Percentiles rank a stretch among this genome's conserved stretches.
phyloP scores from a whole-genome alignment of 92 coral and sea anemone genomes.

The Porites divaricata region DNA sequence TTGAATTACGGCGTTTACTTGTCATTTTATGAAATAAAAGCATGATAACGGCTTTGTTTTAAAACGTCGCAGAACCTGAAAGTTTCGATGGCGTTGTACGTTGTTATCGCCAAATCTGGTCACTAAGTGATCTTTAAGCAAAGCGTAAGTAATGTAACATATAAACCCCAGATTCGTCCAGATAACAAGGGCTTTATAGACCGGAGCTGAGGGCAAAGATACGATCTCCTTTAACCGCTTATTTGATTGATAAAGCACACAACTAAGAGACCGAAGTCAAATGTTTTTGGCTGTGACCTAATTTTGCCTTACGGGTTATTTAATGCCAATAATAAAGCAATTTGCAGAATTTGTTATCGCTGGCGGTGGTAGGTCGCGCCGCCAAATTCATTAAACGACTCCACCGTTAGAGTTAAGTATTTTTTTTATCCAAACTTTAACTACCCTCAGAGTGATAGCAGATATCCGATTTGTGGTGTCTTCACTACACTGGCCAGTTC shows the following conservation, averaged over 20 bases:
- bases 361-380: not conserved
- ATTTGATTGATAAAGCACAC: not conserved
- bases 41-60: conserved; percentile 7
- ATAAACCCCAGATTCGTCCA: not conserved
- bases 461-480: not conserved
- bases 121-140: conserved; percentile 22
- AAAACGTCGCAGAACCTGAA: conserved; percentile 12
- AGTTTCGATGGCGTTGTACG: conserved; percentile 3
- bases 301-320: conserved; percentile 2
- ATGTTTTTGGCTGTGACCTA: not conserved
- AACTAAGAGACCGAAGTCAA: not conserved
- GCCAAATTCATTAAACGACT: not conserved
- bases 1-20: conserved; percentile 12
- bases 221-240: conserved; percentile 11
- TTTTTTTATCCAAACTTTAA: not conserved
- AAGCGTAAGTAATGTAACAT: conserved; percentile 32
- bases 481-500: not conserved
- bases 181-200: conserved; percentile 1
- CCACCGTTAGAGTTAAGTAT: not conserved
- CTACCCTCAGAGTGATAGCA: no score
- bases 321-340: not conserved
- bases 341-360: not conserved
- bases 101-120: conserved; percentile 20
- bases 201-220: conserved; percentile 21
- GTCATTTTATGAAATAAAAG: conserved; percentile 7